Evolutionary conservation across 2,113 vertebrate species (phyloP).

Genomic region (Stercorarius parasiticus): DNA sequence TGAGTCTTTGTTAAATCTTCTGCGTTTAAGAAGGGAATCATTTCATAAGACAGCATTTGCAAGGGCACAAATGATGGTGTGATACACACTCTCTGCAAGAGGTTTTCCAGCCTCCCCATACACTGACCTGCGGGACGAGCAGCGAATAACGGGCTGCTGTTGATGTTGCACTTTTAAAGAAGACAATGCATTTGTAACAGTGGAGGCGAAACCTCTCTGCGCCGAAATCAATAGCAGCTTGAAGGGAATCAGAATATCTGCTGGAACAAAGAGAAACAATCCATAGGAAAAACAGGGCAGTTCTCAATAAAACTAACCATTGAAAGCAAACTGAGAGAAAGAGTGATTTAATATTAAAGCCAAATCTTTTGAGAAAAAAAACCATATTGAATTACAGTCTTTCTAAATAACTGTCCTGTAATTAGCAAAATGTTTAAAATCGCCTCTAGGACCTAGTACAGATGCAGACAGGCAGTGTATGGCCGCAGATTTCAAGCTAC

Average conservation of each 20-base stretch:
- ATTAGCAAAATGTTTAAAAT: not conserved
- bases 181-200: not conserved
- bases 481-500: not conserved
- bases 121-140: constrained; percentile 50
- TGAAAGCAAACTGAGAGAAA: not conserved
- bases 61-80: not conserved
- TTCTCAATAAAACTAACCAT: not conserved
- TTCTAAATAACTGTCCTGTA: not conserved
- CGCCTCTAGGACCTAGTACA: not conserved
- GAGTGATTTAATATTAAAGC: not conserved
- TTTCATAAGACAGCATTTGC: not conserved
- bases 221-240: not conserved
- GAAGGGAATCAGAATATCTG: not conserved
- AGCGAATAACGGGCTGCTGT: constrained; percentile 11
- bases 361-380: not conserved
- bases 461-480: not conserved
- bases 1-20: not conserved
- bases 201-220: not conserved
- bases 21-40: not conserved
- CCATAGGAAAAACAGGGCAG: not conserved
- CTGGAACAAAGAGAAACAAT: not conserved
- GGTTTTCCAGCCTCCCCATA: constrained; percentile 38
- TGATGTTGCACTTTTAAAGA: constrained; percentile 53
- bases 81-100: constrained; percentile 31
- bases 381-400: not conserved